These are phyloP conservation scores for Oophaga sylvatica DNA, from an alignment of 2,797 vertebrate genomes.

Conservation along the genomic window DNA sequence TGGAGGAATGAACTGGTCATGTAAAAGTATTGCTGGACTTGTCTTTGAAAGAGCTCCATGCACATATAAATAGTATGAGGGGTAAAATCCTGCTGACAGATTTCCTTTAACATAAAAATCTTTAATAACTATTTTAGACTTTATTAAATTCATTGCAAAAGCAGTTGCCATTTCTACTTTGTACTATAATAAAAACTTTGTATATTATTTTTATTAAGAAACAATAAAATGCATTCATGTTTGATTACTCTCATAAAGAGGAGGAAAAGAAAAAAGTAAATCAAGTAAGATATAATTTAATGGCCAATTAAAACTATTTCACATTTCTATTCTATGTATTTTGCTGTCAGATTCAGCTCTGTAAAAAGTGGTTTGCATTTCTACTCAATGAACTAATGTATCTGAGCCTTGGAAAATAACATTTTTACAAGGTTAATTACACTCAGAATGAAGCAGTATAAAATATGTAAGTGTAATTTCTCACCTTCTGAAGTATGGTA, in stretches of 20 bases:
- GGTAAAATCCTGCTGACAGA: no score
- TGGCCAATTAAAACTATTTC: constrained; percentile 48
- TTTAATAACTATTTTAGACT: not conserved
- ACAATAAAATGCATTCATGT: constrained; percentile 37
- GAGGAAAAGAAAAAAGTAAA: constrained; percentile 39
- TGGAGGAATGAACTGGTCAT: no score
- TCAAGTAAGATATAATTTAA: constrained; percentile 50
- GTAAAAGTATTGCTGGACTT: no score
- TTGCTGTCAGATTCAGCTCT: constrained; percentile 35
- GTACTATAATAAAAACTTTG: constrained; percentile 19
- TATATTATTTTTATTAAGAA: constrained; percentile 36
- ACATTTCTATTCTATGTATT: constrained; percentile 36
- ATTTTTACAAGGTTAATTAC: constrained; percentile 56
- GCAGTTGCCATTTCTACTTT: not conserved
- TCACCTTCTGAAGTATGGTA: constrained; percentile 25
- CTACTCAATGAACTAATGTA: constrained; percentile 45
- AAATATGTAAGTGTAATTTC: constrained; percentile 35
- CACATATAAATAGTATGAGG: no score
- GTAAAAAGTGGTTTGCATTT: constrained; percentile 40
- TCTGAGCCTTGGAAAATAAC: constrained; percentile 29
- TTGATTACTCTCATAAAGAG: constrained; percentile 28
- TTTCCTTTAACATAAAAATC: not conserved
- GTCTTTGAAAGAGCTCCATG: no score
- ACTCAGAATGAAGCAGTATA: constrained; percentile 40
- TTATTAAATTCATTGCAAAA: constrained; percentile 2